Evolutionary conservation across 2,888 invertebrate species (phyloP), one percentile per base, ranked within the genome.

Genomic region (Priocnemis perturbator): DNA sequence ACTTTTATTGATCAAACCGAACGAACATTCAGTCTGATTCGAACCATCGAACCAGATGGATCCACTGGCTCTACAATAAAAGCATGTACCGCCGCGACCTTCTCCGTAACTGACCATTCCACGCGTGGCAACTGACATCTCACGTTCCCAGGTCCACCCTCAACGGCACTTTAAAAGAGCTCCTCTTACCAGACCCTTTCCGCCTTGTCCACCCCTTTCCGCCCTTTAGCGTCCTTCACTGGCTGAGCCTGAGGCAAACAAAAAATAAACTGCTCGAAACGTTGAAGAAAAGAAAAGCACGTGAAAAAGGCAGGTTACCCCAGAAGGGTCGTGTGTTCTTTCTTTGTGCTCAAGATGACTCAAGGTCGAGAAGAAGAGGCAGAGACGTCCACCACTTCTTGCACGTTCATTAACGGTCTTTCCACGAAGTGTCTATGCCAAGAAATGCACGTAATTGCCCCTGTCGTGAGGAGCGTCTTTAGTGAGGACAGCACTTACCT

Each of bases 1-100:
- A 72, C 78, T 79, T 79, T 82, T 83, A 83, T 83, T 83, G 83
- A 83, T 83, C 82, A 83, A 79, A 74, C 76, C 56, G 69, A 64
- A 73, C 76, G 76, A 75, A 78, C 79, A 78, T 77, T 79, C 81
- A 82, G 79, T 83, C 74, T 60, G 77, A 73, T 82, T 81, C 76
- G 75, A 81, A 71, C 76, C 76, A 81, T 79, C 82, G 79, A 83
- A 71, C 72, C 76, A 76, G 74, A 71, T 74, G 77, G 83, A 83
- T 82, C 83, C 70, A 73, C 52, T 7, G 50, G 17, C n/a, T 50
- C 50, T n/a, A 72, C 64, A 62, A 58, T 58, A 78, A 73, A 79
- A 37, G 37, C 37, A 11, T 1, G 7, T 7, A 37, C 37, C 37
- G 11, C 23, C 14, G 23, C 21, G 15, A 55, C 55, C 23, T 19